phyloP scores from a whole-genome alignment of 2,797 vertebrate genomes.

The Schizopygopsis pylzovi region DNA sequence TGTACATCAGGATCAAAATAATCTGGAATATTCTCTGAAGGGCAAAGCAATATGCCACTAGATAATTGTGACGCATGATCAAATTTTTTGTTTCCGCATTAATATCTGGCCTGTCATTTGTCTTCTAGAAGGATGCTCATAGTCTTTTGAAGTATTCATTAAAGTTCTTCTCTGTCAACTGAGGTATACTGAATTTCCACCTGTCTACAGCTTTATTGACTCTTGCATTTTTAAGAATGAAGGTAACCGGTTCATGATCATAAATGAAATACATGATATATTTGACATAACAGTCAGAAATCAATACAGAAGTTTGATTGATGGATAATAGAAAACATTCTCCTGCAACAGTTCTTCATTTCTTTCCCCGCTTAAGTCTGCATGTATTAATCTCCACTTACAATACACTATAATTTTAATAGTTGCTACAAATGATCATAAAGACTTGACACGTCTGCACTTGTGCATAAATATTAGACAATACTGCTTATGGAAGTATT shows the following conservation, averaged over 20 bases:
- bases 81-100: not conserved
- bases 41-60: not conserved
- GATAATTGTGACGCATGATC: not conserved
- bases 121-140: not conserved
- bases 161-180: not conserved
- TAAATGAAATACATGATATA: not conserved
- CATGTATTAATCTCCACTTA: not conserved
- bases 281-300: not conserved
- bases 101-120: not conserved
- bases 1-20: not conserved
- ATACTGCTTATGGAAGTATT: not conserved
- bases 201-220: slow-evolving; percentile 10
- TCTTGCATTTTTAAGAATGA: slow-evolving; percentile 8
- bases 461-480: not conserved
- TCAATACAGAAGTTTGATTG: not conserved
- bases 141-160: slow-evolving; percentile 11
- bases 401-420: not conserved
- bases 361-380: not conserved
- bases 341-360: not conserved
- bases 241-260: slow-evolving; percentile 16
- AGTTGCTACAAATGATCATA: not conserved
- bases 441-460: not conserved
- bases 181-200: not conserved
- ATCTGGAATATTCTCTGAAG: slow-evolving; percentile 8
- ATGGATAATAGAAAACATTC: not conserved